Conservation (phyloP, 1,140 invertebrate species). For the Lethocerus indicus region DNA sequence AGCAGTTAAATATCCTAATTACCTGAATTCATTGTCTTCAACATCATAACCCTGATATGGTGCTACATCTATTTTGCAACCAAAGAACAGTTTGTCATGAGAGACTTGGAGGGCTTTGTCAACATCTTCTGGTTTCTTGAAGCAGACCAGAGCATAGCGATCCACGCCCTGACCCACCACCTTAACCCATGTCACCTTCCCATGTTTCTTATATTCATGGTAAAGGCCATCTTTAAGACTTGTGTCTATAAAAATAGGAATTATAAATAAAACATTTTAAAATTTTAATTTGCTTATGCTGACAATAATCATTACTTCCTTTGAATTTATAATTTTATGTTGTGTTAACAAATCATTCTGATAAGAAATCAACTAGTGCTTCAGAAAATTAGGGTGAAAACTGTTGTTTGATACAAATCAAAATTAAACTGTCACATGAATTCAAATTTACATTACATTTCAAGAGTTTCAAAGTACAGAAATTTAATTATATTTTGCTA, state of each 20-base stretch:
- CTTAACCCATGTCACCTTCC: constrained; percentile 90
- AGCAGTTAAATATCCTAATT: constrained; percentile 2
- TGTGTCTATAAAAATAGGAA: constrained; percentile 48
- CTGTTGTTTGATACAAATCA: too few relatives aligned
- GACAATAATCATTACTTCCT: too few relatives aligned
- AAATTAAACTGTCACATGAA: too few relatives aligned
- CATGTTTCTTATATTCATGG: constrained; percentile 97
- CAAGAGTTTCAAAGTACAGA: too few relatives aligned
- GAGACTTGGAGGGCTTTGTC: constrained; percentile 89
- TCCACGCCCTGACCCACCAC: constrained; percentile 65
- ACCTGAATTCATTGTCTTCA: constrained; percentile 66
- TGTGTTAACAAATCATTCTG: too few relatives aligned
- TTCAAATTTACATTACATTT: too few relatives aligned
- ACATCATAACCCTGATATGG: constrained; percentile 75
- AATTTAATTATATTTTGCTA: too few relatives aligned
- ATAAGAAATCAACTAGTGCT: too few relatives aligned
- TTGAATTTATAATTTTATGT: too few relatives aligned
- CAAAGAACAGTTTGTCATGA: constrained; percentile 91
- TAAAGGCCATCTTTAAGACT: constrained; percentile 92
- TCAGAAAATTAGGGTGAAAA: too few relatives aligned
- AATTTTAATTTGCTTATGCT: too few relatives aligned
- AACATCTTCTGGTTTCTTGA: constrained; percentile 93
- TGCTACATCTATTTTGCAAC: constrained; percentile 82
- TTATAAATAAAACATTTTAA: constrained; percentile 6
- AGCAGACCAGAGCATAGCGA: constrained; percentile 76